phyloP scores from a whole-genome alignment of 2,888 invertebrate genomes.

The Scrobipalpa costella region DNA sequence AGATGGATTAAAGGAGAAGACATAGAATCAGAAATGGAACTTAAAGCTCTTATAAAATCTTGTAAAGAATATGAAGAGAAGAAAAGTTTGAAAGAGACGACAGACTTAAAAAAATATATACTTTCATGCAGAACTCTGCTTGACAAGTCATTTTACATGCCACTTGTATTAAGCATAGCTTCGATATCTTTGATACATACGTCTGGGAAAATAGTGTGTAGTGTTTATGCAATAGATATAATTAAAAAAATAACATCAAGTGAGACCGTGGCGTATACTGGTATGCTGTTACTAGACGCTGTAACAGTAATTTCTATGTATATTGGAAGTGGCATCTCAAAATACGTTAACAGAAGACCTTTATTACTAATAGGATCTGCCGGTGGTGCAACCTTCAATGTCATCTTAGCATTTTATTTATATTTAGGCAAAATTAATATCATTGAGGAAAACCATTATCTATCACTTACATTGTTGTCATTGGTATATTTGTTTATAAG shows the following conservation, averaged over 20 bases:
- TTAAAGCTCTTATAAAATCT: slow-evolving; percentile 32
- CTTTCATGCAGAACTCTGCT: slow-evolving; percentile 29
- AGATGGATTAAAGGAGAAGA: slow-evolving; percentile 33
- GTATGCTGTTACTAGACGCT: slow-evolving; percentile 61
- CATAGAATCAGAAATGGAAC: slow-evolving; percentile 32
- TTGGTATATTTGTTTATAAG: slow-evolving; percentile 55
- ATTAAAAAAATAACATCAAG: slow-evolving; percentile 51
- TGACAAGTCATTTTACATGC: slow-evolving; percentile 46
- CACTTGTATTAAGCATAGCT: slow-evolving; percentile 41
- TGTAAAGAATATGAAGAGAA: slow-evolving; percentile 38
- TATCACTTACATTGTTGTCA: slow-evolving; percentile 50
- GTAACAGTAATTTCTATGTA: slow-evolving; percentile 59
- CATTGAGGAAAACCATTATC: slow-evolving; percentile 48
- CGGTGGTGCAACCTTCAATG: slow-evolving; percentile 50
- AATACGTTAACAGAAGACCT: slow-evolving; percentile 50
- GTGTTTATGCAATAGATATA: slow-evolving; percentile 55
- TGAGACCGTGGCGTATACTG: slow-evolving; percentile 51
- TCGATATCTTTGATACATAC: slow-evolving; percentile 37
- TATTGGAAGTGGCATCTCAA: slow-evolving; percentile 53
- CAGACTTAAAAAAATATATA: slow-evolving; percentile 29
- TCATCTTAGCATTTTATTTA: slow-evolving; percentile 53
- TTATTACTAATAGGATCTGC: slow-evolving; percentile 48
- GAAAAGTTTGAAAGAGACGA: slow-evolving; percentile 29
- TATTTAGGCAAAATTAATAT: slow-evolving; percentile 46
- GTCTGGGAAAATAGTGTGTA: slow-evolving; percentile 49